These are phyloP conservation scores for Neodontobutis hainanensis DNA, from an alignment of 2,113 vertebrate genomes.

Conservation along the genomic window DNA sequence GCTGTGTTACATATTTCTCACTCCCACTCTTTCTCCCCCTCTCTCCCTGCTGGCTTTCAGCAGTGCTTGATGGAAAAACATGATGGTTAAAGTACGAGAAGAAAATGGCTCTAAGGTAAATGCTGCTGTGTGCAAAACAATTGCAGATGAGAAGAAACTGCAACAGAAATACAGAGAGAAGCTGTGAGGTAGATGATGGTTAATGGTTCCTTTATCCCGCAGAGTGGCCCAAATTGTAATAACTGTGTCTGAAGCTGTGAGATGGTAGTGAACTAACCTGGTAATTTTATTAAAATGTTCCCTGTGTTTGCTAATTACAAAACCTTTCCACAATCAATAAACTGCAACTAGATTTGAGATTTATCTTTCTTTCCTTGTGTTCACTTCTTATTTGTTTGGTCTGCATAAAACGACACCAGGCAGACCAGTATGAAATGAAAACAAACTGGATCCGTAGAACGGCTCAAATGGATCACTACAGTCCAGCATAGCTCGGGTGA, in stretches of 20 bases:
- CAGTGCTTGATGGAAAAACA: conserved; percentile 79
- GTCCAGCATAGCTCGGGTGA: conserved; percentile 31
- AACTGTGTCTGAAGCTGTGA: not conserved
- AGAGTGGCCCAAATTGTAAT: not conserved
- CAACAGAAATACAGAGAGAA: conserved; percentile 71
- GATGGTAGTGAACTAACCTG: conserved; percentile 22
- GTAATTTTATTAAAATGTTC: conserved; percentile 7
- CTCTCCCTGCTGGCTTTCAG: conserved; percentile 66
- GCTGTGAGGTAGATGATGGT: conserved; percentile 61
- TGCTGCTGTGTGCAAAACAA: conserved; percentile 67
- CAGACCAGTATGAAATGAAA: conserved; percentile 57
- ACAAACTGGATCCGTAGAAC: conserved; percentile 62
- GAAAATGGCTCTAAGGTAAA: conserved; percentile 45
- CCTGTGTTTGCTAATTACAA: conserved; percentile 4
- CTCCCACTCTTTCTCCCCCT: conserved; percentile 41
- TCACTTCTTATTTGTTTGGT: not conserved
- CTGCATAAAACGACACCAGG: conserved; percentile 1
- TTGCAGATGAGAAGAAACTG: conserved; percentile 61
- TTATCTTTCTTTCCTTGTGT: not conserved
- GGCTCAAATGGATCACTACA: conserved; percentile 28
- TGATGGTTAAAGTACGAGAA: conserved; percentile 66
- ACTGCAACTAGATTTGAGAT: conserved; percentile 27
- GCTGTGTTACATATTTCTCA: conserved; percentile 59
- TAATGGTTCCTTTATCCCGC: conserved; percentile 25
- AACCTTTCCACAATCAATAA: conserved; percentile 15